Percentiles rank a stretch among this genome's conserved stretches.
Conservation (phyloP, 1,140 invertebrate genomes). For the Cydia pomonella region DNA sequence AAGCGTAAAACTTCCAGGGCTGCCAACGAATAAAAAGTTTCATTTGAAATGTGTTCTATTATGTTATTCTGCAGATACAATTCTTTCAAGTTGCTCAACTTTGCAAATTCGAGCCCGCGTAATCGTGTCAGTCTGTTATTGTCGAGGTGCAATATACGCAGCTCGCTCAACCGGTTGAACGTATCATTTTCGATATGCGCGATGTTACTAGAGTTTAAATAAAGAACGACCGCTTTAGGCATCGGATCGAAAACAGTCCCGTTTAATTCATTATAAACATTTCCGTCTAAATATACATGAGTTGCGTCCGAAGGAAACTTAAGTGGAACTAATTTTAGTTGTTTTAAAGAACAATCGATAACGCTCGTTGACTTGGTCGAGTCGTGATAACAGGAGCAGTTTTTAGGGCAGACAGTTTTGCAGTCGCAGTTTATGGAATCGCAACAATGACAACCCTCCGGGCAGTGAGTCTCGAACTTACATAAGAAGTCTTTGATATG, state of each 20-base stretch:
- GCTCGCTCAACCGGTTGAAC: constrained; percentile 89
- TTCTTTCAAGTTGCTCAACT: constrained; percentile 88
- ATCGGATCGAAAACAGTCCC: constrained; percentile 92
- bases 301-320: constrained; percentile 94
- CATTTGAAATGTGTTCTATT: constrained; percentile 88
- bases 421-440: constrained; percentile 94
- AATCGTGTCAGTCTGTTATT: constrained; percentile 89
- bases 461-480: constrained; percentile 90
- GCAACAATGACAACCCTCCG: constrained; percentile 91
- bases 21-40: constrained; percentile 87
- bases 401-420: constrained; percentile 91
- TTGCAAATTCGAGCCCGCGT: constrained; percentile 91
- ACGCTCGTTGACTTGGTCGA: constrained; percentile 92
- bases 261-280: constrained; percentile 87
- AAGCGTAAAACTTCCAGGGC: constrained; percentile 90
- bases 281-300: constrained; percentile 94
- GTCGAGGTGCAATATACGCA: constrained; percentile 91
- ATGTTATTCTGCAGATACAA: constrained; percentile 93
- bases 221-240: constrained; percentile 90
- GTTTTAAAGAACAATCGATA: constrained; percentile 88
- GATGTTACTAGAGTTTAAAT: constrained; percentile 90
- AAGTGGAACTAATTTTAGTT: constrained; percentile 85
- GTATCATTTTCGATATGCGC: constrained; percentile 91
- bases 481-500: constrained; percentile 90
- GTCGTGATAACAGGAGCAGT: constrained; percentile 93